Base-by-base conservation (phyloP, 2,113 vertebrate genomes). In the Rhineura floridana region DNA sequence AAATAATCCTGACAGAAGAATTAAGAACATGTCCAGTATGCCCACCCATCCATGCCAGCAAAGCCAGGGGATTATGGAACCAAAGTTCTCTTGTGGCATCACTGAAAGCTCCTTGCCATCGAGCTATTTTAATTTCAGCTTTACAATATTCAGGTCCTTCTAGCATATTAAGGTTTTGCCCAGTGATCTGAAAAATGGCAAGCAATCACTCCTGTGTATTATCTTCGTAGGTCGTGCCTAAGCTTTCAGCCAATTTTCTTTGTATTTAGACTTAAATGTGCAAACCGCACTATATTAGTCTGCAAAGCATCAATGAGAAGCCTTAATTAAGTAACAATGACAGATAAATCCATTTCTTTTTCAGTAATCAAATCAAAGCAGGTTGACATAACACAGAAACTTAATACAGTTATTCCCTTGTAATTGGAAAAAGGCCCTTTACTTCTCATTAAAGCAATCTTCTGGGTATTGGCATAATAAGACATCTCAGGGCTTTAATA, bases 281-380 rank as follows among this genome's bases (percentile, higher is more conserved):
- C 96, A 96, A 93, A 96, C 44, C 30, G 65, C 91, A 92, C 89
- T 96, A 91, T 86, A 94, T 96, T 94, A 96, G 95, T 95, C 97
- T 98, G 97, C 91, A 93, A 94, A 95, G 94, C 97, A 98, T 98
- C 98, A 97, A 93, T 96, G 97, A 98, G 97, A 92, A 96, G 96
- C 83, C 93, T 96, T 99, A 99, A 99, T 98, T 96, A 98, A 98
- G 97, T 98, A 98, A 98, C 96, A 98, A 95, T 98, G 98, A 99
- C 98, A 98, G 98, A 98, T 96, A 98, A 98, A 98, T 97, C 97
- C 97, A 98, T 98, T 98, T 98, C 98, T 98, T 97, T 97, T 90
- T 87, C 96, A 96, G 92, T 98, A 98, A 99, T 98, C 97, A 95
- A 98, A 99, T 99, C 98, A 98, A 95, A 97, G 97, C 96, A 94